Base-by-base conservation (phyloP, 1,140 invertebrate species). In the Drosophila ohnishii region DNA sequence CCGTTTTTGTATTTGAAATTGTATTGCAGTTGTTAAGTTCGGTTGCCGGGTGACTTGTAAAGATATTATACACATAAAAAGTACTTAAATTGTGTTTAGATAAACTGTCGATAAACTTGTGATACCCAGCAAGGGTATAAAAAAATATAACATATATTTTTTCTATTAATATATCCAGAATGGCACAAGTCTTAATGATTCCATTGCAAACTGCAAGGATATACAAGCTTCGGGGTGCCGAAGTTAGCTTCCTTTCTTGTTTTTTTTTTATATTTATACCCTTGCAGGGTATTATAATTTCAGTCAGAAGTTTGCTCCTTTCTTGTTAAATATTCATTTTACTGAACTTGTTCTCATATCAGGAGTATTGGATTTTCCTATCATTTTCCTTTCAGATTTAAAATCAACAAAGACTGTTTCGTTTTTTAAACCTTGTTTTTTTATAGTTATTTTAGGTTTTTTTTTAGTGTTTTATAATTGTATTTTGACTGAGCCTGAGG, bases 391-490 rank as follows among this genome's bases (percentile, higher is more conserved):
- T 48, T 16, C 10, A 51, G 72, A 50, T 70, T 50, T 67, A 25
- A 35, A 30, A 42, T 42, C 47, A 51, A 55, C 40, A 77, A 57
- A 72, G 5, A 53, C 50, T 14, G 4, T 53, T 65, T 77, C 22
- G 44, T 45, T 72, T 50, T 44, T 14, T 16, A 67, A 14, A 39
- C 37, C 22, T 34, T 22, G 50, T 71, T 57, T 50, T 25, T 37
- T 28, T 75, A 75, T 59, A 30, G 19, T 22, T 48, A 67, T 39
- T 25, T 66, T 69, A 42, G 37, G 9, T 11, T 47, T 11, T 14
- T 51, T 65, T 65, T 35, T 50, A 37, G 11, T 47, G 37, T 42
- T 39, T 77, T 77, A 59, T 28, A 30, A 25, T 9, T 22, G 16
- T 11, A 19, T 32, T 44, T 74, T 47, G 45, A 34, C 44, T 32